Conservation (phyloP, 1,140 invertebrate genomes). For the Drosophila teissieri region DNA sequence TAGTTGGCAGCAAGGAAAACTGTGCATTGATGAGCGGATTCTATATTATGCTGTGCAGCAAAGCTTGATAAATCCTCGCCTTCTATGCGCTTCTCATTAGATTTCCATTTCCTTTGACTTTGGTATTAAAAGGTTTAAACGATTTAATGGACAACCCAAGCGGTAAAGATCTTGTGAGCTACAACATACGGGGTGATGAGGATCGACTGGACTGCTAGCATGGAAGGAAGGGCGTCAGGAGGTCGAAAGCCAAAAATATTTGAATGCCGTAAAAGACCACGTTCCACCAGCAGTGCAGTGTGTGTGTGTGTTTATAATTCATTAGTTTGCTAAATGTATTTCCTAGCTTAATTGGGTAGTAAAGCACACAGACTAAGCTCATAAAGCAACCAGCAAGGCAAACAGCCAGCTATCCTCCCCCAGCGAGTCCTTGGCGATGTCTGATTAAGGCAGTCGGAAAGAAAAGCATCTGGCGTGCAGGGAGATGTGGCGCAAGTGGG, state of each 20-base stretch:
- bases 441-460: slow-evolving; percentile 51
- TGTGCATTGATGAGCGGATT: slow-evolving; percentile 15
- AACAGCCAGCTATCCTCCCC: slow-evolving; percentile 18
- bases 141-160: too few species aligned
- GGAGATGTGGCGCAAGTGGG: slow-evolving; percentile 12
- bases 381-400: slow-evolving; percentile 59
- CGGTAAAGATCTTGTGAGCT: too few species aligned
- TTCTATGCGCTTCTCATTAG: slow-evolving; percentile 8
- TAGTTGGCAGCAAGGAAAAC: slow-evolving; percentile 25
- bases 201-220: background rate
- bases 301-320: slow-evolving; percentile 69
- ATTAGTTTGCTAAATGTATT: slow-evolving; percentile 79
- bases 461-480: slow-evolving; percentile 9
- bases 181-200: too few species aligned
- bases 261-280: too few species aligned
- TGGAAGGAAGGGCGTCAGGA: background rate
- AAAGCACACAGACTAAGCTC: slow-evolving; percentile 65
- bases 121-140: too few species aligned
- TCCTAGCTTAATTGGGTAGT: slow-evolving; percentile 69
- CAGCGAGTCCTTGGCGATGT: slow-evolving; percentile 21
- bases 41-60: background rate
- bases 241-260: slow-evolving; percentile 3
- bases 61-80: slow-evolving; percentile 8
- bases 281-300: background rate
- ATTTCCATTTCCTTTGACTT: too few species aligned